Evolutionary conservation across 2,113 vertebrate species (phyloP).

Genomic region (Progne subis): DNA sequence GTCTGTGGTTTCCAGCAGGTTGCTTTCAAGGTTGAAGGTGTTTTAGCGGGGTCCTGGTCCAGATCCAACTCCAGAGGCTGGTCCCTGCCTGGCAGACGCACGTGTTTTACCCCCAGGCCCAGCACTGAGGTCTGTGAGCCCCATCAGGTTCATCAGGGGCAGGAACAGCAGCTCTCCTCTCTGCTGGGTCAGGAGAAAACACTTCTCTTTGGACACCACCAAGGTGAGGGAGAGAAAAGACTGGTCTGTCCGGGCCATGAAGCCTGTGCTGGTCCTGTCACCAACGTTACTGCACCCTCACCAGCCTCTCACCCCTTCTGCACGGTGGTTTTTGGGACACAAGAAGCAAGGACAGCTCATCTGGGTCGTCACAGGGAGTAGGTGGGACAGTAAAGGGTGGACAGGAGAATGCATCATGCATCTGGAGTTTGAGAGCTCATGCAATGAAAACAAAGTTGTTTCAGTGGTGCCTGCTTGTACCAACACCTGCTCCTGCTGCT

Average conservation of each 20-base stretch:
- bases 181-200: neutral
- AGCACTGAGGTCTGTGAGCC: neutral
- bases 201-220: neutral
- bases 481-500: neutral
- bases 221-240: neutral
- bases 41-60: neutral
- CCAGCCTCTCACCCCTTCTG: neutral
- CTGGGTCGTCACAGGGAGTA: neutral
- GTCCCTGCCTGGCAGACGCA: neutral
- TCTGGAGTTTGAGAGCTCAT: neutral
- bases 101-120: neutral
- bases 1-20: neutral
- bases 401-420: neutral
- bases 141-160: accelerated
- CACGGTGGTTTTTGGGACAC: neutral
- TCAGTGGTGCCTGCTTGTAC: neutral
- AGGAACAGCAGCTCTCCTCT: neutral
- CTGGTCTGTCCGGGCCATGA: accelerated
- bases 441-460: neutral
- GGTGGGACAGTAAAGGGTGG: neutral
- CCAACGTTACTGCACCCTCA: neutral
- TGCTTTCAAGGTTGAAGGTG: neutral
- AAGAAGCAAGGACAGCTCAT: neutral
- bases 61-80: neutral
- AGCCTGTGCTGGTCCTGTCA: neutral